Base-by-base conservation (phyloP, 1,140 invertebrate species). In the Drosophila insularis region DNA sequence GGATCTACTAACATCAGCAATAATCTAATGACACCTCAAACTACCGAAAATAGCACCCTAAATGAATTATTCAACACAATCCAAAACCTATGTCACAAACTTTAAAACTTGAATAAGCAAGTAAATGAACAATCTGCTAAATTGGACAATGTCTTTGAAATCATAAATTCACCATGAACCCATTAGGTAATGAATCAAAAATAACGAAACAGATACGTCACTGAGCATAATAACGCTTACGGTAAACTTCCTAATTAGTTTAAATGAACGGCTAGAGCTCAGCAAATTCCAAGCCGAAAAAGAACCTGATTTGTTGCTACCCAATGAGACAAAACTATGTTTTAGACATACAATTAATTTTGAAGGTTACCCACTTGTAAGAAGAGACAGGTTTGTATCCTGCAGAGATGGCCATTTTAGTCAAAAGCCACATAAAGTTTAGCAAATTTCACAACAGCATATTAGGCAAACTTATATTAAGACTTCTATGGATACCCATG, bases 201-300 rank as follows among this genome's bases (percentile, higher is more conserved):
- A 58, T 27, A 27, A 27, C 4, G 23, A 27, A 27, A 27, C 6
- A 27, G 23, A 27, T n/a, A n/a, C n/a, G n/a, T n/a, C n/a, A n/a
- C n/a, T n/a, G n/a, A n/a, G n/a, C 23, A 27, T 27, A 27, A 27
- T 58, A 14, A 17, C 56, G 10, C 14, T 58, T n/a, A 58, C 19
- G 17, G 31, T 58, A 35, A 58, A 58, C 32, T 58, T 32, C 4
- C 10, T 58, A 13, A 35, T 58, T 58, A 58, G n/a, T 13, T 17
- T 58, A 27, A 58, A 14, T 14, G 39, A 32, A 58, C 13, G 56
- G 0, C 14, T 58, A 19, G 21, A 53, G 21, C 50, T 53, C 19
- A 53, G 50, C 21, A 53, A 23, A 11, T 53, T 53, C 50, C n/a
- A n/a, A n/a, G n/a, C n/a, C n/a, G n/a, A n/a, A n/a, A n/a, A n/a